Evolutionary conservation across 2,797 vertebrate genomes (phyloP).

Genomic region (Mycteria americana): DNA sequence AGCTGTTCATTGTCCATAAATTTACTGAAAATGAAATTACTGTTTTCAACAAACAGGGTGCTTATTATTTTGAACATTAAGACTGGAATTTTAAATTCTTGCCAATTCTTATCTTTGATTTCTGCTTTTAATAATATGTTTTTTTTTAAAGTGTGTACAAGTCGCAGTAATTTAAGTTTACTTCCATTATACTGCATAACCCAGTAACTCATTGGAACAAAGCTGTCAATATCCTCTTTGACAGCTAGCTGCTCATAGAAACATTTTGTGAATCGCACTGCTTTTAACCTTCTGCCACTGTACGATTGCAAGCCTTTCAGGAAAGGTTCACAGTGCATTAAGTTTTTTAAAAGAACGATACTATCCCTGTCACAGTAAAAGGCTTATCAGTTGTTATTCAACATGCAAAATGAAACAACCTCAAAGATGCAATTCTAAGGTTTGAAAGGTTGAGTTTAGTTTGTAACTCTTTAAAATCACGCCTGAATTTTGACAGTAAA

Average conservation of each 20-base stretch:
- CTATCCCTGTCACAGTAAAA: background rate
- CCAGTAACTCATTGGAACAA: background rate
- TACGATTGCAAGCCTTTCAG: background rate
- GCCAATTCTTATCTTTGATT: background rate
- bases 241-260: background rate
- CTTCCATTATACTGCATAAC: background rate
- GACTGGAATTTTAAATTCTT: background rate
- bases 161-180: conserved; percentile 1
- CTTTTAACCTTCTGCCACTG: background rate
- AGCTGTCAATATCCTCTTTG: background rate
- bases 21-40: background rate
- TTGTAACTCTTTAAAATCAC: conserved; percentile 4
- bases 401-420: background rate
- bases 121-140: background rate
- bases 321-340: background rate
- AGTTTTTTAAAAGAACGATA: background rate
- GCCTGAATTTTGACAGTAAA: background rate
- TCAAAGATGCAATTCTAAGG: background rate
- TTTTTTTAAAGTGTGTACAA: background rate
- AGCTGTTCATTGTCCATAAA: background rate
- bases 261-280: background rate
- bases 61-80: background rate
- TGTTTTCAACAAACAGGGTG: background rate
- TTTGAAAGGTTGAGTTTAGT: background rate
- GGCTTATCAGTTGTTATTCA: background rate